phyloP scores from a whole-genome alignment of 2,797 vertebrate species.

The Phalloptychus januarius region DNA sequence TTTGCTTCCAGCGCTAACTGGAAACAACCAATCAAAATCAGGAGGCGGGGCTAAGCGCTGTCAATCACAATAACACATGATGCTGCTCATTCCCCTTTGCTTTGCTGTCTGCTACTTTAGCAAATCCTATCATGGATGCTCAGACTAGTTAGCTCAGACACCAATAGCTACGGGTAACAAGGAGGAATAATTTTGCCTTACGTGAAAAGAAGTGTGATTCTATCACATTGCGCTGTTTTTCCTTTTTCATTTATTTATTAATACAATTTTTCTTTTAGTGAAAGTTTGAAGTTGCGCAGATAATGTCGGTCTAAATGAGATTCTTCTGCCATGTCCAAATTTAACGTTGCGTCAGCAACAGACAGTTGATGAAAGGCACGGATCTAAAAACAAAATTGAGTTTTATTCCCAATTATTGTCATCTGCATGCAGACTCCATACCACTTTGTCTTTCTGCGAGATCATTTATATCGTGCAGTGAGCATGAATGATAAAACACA shows the following conservation, averaged over 20 bases:
- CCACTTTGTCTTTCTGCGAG: neutral
- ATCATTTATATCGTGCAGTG: slow-evolving; percentile 17
- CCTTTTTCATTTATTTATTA: neutral
- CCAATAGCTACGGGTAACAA: neutral
- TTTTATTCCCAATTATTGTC: neutral
- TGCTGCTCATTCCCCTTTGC: too few relatives aligned
- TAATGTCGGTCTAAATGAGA: neutral
- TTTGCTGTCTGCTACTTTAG: too few relatives aligned
- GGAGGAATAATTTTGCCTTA: neutral
- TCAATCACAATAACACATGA: too few relatives aligned
- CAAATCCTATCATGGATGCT: too few relatives aligned
- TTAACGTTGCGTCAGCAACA: neutral
- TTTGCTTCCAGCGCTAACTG: too few relatives aligned
- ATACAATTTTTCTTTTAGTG: neutral
- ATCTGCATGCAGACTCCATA: slow-evolving; percentile 15
- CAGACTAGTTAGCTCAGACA: too few relatives aligned
- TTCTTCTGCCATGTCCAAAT: neutral
- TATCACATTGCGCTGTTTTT: neutral
- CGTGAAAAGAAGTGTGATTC: neutral
- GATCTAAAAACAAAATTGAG: neutral
- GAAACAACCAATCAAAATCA: too few relatives aligned
- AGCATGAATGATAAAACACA: neutral
- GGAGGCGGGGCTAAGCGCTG: too few relatives aligned
- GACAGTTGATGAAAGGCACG: neutral
- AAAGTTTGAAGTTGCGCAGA: neutral